Evolutionary conservation across 1,140 invertebrate species (phyloP).

Genomic region (Drosophila burlai): DNA sequence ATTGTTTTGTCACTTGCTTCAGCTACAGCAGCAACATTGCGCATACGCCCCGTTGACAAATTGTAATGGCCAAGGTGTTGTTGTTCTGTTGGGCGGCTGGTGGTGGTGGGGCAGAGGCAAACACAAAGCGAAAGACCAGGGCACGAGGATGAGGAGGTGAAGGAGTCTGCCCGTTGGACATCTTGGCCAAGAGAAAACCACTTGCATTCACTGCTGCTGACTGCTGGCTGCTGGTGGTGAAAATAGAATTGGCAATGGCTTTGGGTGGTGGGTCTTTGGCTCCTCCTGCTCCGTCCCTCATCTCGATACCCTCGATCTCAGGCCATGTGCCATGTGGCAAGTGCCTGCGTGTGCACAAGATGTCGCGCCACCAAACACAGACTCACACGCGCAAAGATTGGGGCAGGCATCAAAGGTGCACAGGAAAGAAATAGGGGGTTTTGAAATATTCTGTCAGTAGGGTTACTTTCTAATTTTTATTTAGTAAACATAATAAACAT

Average conservation of each 20-base stretch:
- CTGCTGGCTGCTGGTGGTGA: constrained; percentile 35
- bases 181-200: constrained; percentile 59
- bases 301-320: constrained; percentile 9
- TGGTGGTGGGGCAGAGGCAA: background rate
- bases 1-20: constrained; percentile 42
- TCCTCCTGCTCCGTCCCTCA: constrained; percentile 16
- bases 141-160: constrained; percentile 5
- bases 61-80: constrained; percentile 55
- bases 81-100: background rate
- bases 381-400: constrained; percentile 18
- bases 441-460: background rate
- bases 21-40: constrained; percentile 37
- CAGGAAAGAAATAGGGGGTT: background rate
- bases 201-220: constrained; percentile 62
- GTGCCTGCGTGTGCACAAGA: constrained; percentile 73
- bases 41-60: constrained; percentile 64
- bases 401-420: constrained; percentile 45
- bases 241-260: constrained; percentile 83
- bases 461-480: background rate
- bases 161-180: constrained; percentile 20
- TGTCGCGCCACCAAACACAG: constrained; percentile 64
- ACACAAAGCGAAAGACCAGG: background rate
- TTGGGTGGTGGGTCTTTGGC: constrained; percentile 43
- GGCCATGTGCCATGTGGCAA: constrained; percentile 30
- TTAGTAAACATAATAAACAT: background rate